Evolutionary conservation across 1,140 invertebrate species (phyloP), one percentile per base, ranked within the genome.

Genomic region (Ruditapes philippinarum): DNA sequence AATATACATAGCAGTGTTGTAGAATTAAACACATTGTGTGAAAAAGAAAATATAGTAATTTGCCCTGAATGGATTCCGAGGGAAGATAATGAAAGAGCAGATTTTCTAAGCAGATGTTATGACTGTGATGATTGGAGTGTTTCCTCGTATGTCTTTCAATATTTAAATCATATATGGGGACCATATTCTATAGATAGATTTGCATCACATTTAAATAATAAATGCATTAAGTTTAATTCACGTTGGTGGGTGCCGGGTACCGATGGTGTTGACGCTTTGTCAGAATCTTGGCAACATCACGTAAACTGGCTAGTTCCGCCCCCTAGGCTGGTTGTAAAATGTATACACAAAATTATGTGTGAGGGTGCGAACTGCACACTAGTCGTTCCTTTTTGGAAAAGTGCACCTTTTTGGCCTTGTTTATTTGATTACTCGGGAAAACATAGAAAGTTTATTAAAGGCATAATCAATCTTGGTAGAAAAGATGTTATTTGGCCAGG

Each of bases 61-160:
- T 0, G 19, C 12, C 19, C 68, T 14, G 19, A 89, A 33, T 89
- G 87, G 87, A 45, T 89, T n/a, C 87, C 87, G 0, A 89, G 87
- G 60, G 28, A 22, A 9, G 33, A 42, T 33, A 84, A 89, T 42
- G n/a, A 25, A 2, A 70, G 0, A 19, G 82, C 88, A 25, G 81
- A 89, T 76, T 28, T 25, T 33, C 31, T 86, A 22, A 80, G 89
- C 45, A 70, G 57, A 40, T 79, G 40, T n/a, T 28, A 28, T 11
- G 62, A 90, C 36, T 45, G 74, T 45, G 89, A 90, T 74, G 82
- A 90, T 40, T 89, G 88, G 88, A 11, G 19, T 28, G 40, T 89
- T 9, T 7, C n/a, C 1, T 14, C 0, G 1, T 5, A 79, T 17
- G 19, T 28, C 0, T 85, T 70, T 80, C 7, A 0, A 17, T 25